Conservation (phyloP, 2,797 vertebrate genomes). For the Hephaestus fuliginosus region DNA sequence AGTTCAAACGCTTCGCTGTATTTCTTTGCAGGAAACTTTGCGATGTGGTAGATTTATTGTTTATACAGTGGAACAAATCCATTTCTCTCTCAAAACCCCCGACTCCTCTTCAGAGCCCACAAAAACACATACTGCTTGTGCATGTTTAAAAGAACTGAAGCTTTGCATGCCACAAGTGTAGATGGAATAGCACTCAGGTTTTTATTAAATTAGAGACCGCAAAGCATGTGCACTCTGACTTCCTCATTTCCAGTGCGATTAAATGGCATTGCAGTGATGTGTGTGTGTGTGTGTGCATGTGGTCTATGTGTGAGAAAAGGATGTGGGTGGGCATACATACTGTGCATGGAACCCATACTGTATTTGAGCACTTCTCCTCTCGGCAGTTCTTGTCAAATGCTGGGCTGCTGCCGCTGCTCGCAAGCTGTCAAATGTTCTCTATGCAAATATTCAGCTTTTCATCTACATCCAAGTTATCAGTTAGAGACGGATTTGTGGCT, state of each 20-base stretch:
- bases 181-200: background rate
- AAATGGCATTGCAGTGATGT: background rate
- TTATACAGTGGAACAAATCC: background rate
- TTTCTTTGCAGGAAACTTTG: too few relatives aligned
- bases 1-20: background rate
- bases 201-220: too few relatives aligned
- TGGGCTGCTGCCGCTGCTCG: background rate
- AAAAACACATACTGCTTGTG: background rate
- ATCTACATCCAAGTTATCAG: background rate
- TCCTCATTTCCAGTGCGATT: background rate
- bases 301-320: background rate
- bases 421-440: background rate
- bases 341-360: background rate
- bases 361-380: conserved; percentile 8
- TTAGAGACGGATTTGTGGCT: background rate
- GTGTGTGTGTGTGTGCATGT: background rate
- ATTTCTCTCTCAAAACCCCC: background rate
- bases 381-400: background rate
- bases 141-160: background rate
- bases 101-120: background rate
- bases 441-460: background rate
- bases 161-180: background rate
- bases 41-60: background rate
- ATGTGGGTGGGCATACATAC: background rate
- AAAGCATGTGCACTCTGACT: background rate